These are phyloP conservation scores for Solenopsis invicta DNA, from an alignment of 1,140 invertebrate genomes.

Conservation along the genomic window DNA sequence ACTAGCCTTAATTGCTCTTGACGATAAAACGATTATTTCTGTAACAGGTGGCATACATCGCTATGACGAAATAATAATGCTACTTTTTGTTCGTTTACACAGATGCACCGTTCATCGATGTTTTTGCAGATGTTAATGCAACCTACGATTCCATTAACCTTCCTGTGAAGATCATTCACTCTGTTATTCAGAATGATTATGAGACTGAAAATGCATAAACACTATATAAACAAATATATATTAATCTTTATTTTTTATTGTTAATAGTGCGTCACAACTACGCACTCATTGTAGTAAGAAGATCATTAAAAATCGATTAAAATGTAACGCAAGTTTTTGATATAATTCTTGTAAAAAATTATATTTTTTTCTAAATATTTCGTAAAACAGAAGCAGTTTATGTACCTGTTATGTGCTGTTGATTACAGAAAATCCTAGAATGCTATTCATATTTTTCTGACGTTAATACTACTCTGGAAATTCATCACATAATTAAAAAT, in stretches of 20 bases:
- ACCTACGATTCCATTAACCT: background rate
- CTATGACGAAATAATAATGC: background rate
- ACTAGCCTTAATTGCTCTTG: background rate
- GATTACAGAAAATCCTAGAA: background rate
- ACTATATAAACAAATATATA: background rate
- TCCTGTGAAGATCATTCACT: background rate
- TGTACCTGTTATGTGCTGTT: background rate
- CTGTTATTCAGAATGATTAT: background rate
- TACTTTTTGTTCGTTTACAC: background rate
- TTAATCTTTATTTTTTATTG: constrained; percentile 8
- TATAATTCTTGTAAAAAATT: background rate
- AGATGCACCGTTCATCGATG: background rate
- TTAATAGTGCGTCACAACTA: background rate
- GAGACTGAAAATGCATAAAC: background rate
- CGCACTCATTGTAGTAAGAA: background rate
- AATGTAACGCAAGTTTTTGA: background rate
- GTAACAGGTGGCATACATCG: background rate
- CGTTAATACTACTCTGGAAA: too few species aligned
- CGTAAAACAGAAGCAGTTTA: background rate
- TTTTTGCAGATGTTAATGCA: background rate
- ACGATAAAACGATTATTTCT: background rate
- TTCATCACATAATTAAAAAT: too few species aligned
- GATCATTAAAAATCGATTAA: background rate
- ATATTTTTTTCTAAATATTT: background rate
- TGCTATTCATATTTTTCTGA: too few species aligned